Evolutionary conservation across 2,888 invertebrate species (phyloP), one percentile per base, ranked within the genome.

Genomic region (Camponotus fellah): DNA sequence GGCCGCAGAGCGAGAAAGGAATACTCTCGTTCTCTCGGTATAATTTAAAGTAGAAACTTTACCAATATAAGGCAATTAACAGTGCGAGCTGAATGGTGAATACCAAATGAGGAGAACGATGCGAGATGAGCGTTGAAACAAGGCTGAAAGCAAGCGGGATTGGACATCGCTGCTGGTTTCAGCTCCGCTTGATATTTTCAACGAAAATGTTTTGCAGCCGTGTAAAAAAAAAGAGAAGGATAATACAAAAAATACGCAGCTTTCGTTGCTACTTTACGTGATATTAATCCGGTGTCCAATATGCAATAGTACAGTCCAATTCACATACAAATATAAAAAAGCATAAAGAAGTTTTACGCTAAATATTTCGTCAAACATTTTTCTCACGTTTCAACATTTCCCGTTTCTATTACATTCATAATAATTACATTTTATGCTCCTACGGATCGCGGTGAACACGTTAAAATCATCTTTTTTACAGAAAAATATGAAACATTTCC

Each of bases 41-140:
- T 84, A 87, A 87, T 87, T 86, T 80, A 76, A 83, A 79, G 85
- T 82, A 81, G 88, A 88, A 90, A 91, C 87, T 90, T 91, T 87
- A 85, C 87, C 85, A 90, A 89, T 90, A 87, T 90, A 87, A 90
- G 85, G 86, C 89, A 90, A 89, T 90, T 90, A 89, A 89, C 87
- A 86, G 82, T 84, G 81, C 84, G 80, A 84, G 80, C 58, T 64
- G 76, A 85, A 85, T 74, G 69, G 60, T 60, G 87, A 84, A 85
- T 76, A 76, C 79, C 46, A 74, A 76, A 86, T 53, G 77, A 66
- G 80, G 32, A 71, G 74, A 81, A 79, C 60, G 72, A 56, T 80
- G 56, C 69, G 69, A 80, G 71, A 56, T 8, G 6, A 65, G 37
- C 60, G 56, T n/a, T 46, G 46, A 80, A 81, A 71, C 62, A 43